These are phyloP conservation scores for Toxotes chatareus DNA, from an alignment of 2,113 vertebrate species.

Conservation along the genomic window DNA sequence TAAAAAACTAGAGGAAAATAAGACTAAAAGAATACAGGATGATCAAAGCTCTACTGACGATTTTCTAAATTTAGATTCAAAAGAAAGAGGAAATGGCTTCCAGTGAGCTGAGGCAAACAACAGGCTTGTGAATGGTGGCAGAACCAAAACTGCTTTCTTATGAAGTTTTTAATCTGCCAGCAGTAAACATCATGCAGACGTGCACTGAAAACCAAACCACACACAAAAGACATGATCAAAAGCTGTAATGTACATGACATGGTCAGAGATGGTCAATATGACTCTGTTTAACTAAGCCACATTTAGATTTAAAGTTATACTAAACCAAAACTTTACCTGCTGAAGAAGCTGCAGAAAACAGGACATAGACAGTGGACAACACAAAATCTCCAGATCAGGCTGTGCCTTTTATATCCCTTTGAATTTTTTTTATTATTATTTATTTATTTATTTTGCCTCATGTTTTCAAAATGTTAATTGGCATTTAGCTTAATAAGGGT, in stretches of 20 bases:
- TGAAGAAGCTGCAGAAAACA: not conserved
- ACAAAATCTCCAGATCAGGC: not conserved
- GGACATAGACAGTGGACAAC: no score
- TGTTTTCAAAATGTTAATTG: conserved; percentile 7
- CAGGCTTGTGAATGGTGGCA: not conserved
- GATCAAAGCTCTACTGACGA: not conserved
- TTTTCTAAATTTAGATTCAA: not conserved
- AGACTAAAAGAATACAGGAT: not conserved
- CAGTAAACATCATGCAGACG: no score
- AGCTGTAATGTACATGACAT: not conserved
- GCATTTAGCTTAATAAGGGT: conserved; percentile 1
- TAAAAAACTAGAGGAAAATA: not conserved
- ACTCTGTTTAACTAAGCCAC: not conserved
- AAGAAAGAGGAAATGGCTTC: not conserved
- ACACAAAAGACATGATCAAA: not conserved
- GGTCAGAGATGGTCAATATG: not conserved
- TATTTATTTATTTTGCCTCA: not conserved
- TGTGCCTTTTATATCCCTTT: not conserved
- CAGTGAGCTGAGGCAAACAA: not conserved
- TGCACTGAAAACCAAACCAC: not conserved
- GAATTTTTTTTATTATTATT: not conserved
- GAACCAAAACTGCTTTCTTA: not conserved
- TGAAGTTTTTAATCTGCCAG: no score
- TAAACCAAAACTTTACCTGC: not conserved
- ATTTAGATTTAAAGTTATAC: no score